phyloP scores from a whole-genome alignment of 2,113 vertebrate genomes.

The Synodontis membranacea region DNA sequence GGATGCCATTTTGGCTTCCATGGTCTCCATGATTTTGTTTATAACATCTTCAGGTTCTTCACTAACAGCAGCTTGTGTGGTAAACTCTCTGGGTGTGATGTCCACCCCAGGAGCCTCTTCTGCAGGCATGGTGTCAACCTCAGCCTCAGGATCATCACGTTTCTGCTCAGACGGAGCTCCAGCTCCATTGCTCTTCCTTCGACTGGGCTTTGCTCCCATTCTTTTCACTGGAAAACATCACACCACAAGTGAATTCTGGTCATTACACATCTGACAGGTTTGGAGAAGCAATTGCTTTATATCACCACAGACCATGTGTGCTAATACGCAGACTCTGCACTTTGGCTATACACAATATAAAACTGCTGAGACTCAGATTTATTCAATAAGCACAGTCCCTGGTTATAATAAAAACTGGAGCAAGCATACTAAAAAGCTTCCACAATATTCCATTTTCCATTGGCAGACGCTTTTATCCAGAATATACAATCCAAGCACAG shows the following conservation, averaged over 20 bases:
- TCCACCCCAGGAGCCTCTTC: not conserved
- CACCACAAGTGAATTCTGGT: not conserved
- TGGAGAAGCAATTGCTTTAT: not conserved
- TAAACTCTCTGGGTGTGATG: not conserved
- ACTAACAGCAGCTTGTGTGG: constrained; percentile 37
- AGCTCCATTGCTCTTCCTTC: constrained; percentile 49
- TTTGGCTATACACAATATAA: not conserved
- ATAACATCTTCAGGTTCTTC: constrained; percentile 39
- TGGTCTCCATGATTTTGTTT: constrained; percentile 33
- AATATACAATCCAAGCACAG: not conserved
- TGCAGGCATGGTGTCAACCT: not conserved
- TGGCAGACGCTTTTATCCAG: not conserved
- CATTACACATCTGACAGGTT: not conserved
- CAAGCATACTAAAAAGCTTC: not conserved
- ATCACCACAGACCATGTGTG: not conserved
- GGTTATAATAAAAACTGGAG: not conserved
- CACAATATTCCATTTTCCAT: not conserved
- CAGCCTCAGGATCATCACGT: not conserved
- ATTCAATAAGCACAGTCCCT: not conserved
- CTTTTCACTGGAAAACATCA: constrained; percentile 52
- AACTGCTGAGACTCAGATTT: not conserved
- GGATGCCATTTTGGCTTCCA: constrained; percentile 38
- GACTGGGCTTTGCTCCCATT: constrained; percentile 68
- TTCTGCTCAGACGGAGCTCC: constrained; percentile 29
- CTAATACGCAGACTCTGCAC: not conserved